Evolutionary conservation across 2,888 invertebrate genomes (phyloP).

Genomic region (Eristalis pertinax): DNA sequence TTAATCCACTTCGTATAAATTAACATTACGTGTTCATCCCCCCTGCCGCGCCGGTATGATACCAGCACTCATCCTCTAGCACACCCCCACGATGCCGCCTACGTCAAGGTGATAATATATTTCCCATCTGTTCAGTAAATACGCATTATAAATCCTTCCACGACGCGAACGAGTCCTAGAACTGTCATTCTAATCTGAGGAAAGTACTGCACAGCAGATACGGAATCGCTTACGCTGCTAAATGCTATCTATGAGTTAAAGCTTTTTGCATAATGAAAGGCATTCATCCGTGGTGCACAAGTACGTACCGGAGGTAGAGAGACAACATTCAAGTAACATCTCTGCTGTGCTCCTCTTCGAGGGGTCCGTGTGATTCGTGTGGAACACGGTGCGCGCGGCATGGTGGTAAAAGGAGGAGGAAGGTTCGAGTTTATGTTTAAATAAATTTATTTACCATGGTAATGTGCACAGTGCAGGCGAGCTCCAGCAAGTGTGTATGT

Average conservation of each 20-base stretch:
- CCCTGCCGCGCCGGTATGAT: background rate
- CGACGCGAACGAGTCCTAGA: constrained; percentile 45
- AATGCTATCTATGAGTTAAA: constrained; percentile 64
- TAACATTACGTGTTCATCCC: constrained; percentile 65
- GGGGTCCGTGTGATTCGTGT: background rate
- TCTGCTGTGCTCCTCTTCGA: background rate
- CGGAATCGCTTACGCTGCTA: constrained; percentile 29
- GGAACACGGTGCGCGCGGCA: background rate
- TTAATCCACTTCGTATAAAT: constrained; percentile 65
- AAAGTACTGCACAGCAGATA: constrained; percentile 43
- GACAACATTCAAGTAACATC: constrained; percentile 19
- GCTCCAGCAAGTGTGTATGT: constrained; percentile 15
- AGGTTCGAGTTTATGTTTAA: constrained; percentile 40
- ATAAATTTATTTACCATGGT: constrained; percentile 64
- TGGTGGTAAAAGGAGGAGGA: background rate
- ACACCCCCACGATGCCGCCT: background rate
- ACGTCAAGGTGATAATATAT: constrained; percentile 46
- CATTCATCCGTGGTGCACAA: constrained; percentile 43
- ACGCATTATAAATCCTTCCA: constrained; percentile 68
- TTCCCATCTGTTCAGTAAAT: constrained; percentile 64
- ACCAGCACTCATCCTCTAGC: background rate
- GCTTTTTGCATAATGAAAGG: constrained; percentile 70
- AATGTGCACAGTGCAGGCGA: constrained; percentile 47
- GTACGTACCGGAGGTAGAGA: background rate
- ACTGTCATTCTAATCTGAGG: constrained; percentile 67